Base-by-base conservation (phyloP, 2,797 vertebrate genomes). In the Notolepis coatsorum region DNA sequence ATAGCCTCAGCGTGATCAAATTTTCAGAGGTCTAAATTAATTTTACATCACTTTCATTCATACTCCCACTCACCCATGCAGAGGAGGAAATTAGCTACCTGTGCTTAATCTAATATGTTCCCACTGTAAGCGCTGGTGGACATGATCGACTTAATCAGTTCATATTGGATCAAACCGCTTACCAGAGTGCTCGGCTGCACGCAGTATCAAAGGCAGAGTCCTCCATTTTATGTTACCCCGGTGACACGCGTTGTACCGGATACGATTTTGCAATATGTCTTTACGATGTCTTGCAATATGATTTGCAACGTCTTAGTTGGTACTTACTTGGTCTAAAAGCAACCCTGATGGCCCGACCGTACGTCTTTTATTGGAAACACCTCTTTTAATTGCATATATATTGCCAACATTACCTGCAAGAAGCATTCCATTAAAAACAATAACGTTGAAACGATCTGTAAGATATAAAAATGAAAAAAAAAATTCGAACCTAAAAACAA, bases 11-110 rank as follows among this genome's bases (percentile, higher is more conserved):
- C 54, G 70, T 89, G 86, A 91, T 91, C 86, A 89, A 90, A 89
- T 88, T 88, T 89, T 92, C 81, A 89, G 84, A 90, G 87, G 86
- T 87, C 81, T 88, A 87, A 91, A 91, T 88, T 88, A 87, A 89
- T 91, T 89, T 90, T 84, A 85, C 84, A 90, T 90, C 88, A 87
- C 85, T 84, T 87, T 89, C 88, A 86, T 90, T 91, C 89, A 84
- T 62, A 87, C 84, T 88, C 86, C 80, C 82, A 88, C 87, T 90
- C 86, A 87, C 75, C 82, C 84, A 87, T 89, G 87, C 88, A 88
- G 85, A 77, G 81, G 88, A 89, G 87, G 89, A 91, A 91, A 90
- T 90, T 87, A 90, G 88, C 85, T 91, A 90, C 90, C 89, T 89
- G 84, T 88, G 87, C 89, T 87, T 91, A 89, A 89, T 91, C 84